Evolutionary conservation across 2,888 invertebrate species (phyloP), one percentile per base, ranked within the genome.

Genomic region (Drosophila borealis): DNA sequence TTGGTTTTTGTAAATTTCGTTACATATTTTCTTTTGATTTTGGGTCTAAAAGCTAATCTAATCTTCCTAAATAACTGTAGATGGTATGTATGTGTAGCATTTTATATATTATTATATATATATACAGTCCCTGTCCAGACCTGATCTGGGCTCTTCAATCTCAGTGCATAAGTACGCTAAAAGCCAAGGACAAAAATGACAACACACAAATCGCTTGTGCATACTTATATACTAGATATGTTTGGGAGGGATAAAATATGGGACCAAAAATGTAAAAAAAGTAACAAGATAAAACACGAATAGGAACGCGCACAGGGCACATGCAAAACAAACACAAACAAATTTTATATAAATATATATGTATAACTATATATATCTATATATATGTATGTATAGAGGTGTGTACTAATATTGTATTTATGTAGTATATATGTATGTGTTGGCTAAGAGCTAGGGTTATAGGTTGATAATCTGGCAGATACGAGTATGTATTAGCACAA

Each of bases 311-410:
- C 85, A 79, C 85, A 64, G 86, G 83, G 86, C 86, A 89, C 86
- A 86, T 86, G 86, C 86, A 86, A 88, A 86, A 86, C 89, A 86
- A 88, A 89, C 86, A 86, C 88, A 89, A 88, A 86, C 82, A 84
- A 77, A 78, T 81, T 70, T 48, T 44, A 74, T 44, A 74, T 53
- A 53, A 33, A 53, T 53, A 53, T 53, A 51, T 50, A 53, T 53
- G 39, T 50, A 21, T 37, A 39, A 17, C 17, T 29, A 69, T 72
- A 81, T 42, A 34, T 3, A 42, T 11, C 2, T 33, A 36, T 36
- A 36, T 41, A 11, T 10, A 41, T 48, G 69, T 49, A 76, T 70
- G 66, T 8, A 29, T 8, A 17, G 34, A 39, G 49, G 54, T 64
- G 54, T 67, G 68, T 65, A 67, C 67, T 65, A 49, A 39, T 48